Base-by-base conservation (phyloP, 2,113 vertebrate genomes). In the Tringa solitaria region DNA sequence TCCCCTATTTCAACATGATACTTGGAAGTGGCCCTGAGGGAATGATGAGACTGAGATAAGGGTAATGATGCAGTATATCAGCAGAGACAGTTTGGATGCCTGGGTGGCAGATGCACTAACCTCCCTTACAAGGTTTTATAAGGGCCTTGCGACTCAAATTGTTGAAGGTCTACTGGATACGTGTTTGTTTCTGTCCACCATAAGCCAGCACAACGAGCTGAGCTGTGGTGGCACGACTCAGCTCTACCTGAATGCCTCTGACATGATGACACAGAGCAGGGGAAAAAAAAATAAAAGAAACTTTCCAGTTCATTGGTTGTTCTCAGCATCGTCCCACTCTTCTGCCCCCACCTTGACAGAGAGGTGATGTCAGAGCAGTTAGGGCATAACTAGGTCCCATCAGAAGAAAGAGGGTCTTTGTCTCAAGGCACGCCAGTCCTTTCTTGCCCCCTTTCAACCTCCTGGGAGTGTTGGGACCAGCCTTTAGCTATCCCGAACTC, bases 171-270 rank as follows among this genome's bases (percentile, higher is more conserved):
- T 87, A 37, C 56, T 70, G 84, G 41, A 4, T 76, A 24, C 1
- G 0, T n/a, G 17, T 68, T 94, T 82, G 32, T 80, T 95, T 85
- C 35, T 70, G 4, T 84, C 59, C 37, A 16, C 22, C 2, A 3
- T 84, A 64, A 87, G 46, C 46, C 67, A 53, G 56, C 28, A 14
- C 28, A 50, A 14, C 0, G 4, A 77, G 35, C 69, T 2, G 3
- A 67, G 61, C 67, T 50, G 45, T 84, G 27, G 59, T 88, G 85
- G 59, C 24, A 51, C 64, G 57, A 1, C 51, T 70, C 10, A 9
- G 39, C 60, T 87, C 45, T 90, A 91, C 92, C 73, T 92, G 90
- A 93, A 50, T 69, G 81, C 77, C 65, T 82, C 70, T 67, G 84
- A 76, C 50, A 23, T 73, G 81, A 86, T 1, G 17, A 65, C 53